Evolutionary conservation across 1,140 invertebrate genomes (phyloP).

Genomic region (Cylas formicarius): DNA sequence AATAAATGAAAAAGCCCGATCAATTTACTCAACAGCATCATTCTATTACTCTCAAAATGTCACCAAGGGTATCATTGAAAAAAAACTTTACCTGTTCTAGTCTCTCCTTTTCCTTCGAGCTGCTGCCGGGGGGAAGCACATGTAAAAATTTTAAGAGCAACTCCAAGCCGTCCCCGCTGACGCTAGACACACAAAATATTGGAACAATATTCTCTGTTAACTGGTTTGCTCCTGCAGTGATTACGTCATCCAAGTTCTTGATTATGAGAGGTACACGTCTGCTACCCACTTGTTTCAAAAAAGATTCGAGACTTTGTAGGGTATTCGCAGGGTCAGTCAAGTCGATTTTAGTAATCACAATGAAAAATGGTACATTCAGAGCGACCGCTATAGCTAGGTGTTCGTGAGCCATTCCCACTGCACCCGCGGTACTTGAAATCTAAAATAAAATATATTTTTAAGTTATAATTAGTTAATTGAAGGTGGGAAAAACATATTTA

Average conservation of each 20-base stretch:
- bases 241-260: constrained; percentile 62
- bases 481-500: background rate
- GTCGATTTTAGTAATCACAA: constrained; percentile 87
- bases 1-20: no score
- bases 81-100: constrained; percentile 51
- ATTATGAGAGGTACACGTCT: constrained; percentile 56
- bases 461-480: background rate
- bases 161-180: constrained; percentile 79
- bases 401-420: constrained; percentile 68
- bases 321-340: constrained; percentile 56
- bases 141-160: constrained; percentile 73
- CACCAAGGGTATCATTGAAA: background rate
- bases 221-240: constrained; percentile 58
- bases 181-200: constrained; percentile 92
- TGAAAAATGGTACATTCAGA: constrained; percentile 81
- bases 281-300: constrained; percentile 52
- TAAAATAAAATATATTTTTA: constrained; percentile 37
- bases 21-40: no score
- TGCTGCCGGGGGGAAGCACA: constrained; percentile 62
- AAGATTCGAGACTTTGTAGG: constrained; percentile 54
- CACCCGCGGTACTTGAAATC: constrained; percentile 56
- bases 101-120: constrained; percentile 61
- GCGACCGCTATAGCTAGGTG: constrained; percentile 78
- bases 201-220: constrained; percentile 64
- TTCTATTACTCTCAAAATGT: background rate